Percentiles rank a stretch among this genome's conserved stretches.
Conservation (phyloP, 2,888 invertebrate species). For the Eristalis arbustorum region DNA sequence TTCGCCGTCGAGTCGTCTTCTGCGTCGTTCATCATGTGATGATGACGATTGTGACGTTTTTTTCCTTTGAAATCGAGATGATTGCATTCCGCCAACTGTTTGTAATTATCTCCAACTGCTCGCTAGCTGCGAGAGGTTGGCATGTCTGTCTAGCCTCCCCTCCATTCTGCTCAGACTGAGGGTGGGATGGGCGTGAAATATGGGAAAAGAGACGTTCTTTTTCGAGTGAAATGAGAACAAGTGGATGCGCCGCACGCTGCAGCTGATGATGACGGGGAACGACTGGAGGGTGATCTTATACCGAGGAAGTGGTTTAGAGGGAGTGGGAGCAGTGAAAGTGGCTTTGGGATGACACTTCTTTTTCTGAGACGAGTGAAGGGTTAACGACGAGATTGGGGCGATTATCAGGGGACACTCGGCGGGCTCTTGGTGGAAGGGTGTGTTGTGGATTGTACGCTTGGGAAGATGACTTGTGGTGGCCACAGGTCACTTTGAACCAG, state of each 20-base stretch:
- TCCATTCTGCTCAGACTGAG: not conserved
- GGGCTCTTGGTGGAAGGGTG: too few species aligned
- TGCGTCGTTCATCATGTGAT: slow-evolving; percentile 44
- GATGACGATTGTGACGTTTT: slow-evolving; percentile 70
- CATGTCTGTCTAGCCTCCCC: slow-evolving; percentile 26
- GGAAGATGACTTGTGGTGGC: too few species aligned
- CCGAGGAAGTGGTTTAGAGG: too few species aligned
- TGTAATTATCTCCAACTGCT: slow-evolving; percentile 63
- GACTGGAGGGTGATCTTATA: too few species aligned
- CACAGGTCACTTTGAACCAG: too few species aligned
- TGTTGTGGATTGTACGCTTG: too few species aligned
- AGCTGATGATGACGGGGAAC: not conserved
- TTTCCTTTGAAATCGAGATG: slow-evolving; percentile 70
- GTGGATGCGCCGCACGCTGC: not conserved
- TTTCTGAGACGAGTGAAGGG: too few species aligned
- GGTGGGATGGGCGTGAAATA: slow-evolving; percentile 1
- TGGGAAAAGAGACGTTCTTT: not conserved
- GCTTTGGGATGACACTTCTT: too few species aligned
- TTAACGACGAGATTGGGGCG: too few species aligned
- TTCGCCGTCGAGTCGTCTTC: slow-evolving; percentile 1
- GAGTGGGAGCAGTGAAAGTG: too few species aligned
- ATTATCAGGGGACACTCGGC: too few species aligned
- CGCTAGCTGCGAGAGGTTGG: slow-evolving; percentile 15
- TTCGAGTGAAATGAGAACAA: not conserved
- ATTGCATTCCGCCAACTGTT: slow-evolving; percentile 70